Conservation (phyloP, 2,113 vertebrate species). For the Podarcis raffonei region DNA sequence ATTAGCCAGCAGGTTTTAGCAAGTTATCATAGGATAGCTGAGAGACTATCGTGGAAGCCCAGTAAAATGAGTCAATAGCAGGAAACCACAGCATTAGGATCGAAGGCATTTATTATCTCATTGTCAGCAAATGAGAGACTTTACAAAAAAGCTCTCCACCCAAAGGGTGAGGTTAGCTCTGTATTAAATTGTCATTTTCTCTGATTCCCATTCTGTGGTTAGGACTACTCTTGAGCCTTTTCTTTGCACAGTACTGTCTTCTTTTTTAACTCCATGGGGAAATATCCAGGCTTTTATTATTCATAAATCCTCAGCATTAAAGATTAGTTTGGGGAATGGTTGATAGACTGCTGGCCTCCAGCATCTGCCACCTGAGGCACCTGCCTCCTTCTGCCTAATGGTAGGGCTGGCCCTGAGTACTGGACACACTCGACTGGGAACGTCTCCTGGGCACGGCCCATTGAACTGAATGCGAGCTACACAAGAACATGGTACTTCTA, state of each 20-base stretch:
- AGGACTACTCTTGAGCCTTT: conserved; percentile 36
- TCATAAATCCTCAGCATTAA: conserved; percentile 11
- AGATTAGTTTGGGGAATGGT: conserved; percentile 30
- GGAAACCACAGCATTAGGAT: fast-evolving
- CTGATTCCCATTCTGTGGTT: conserved; percentile 27
- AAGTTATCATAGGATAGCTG: not conserved
- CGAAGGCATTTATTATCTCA: not conserved
- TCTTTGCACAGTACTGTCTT: not conserved
- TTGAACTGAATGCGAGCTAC: not conserved
- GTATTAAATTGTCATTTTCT: conserved; percentile 41
- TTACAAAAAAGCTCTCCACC: conserved; percentile 19
- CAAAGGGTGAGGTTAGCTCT: conserved; percentile 14
- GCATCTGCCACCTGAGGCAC: no score
- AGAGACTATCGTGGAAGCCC: not conserved
- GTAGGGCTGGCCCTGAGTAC: not conserved
- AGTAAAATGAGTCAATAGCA: conserved; percentile 2
- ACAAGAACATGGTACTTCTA: not conserved
- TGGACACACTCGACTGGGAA: not conserved
- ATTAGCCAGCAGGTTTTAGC: not conserved
- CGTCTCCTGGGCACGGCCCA: no score
- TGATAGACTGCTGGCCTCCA: no score
- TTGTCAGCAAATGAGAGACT: conserved; percentile 21
- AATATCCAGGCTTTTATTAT: not conserved
- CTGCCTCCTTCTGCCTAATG: no score
- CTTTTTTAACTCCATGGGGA: conserved; percentile 3